Evolutionary conservation across 35 echinoderm and acorn worm species (phyloP).

Genomic region (Hemicentrotus pulcherrimus): DNA sequence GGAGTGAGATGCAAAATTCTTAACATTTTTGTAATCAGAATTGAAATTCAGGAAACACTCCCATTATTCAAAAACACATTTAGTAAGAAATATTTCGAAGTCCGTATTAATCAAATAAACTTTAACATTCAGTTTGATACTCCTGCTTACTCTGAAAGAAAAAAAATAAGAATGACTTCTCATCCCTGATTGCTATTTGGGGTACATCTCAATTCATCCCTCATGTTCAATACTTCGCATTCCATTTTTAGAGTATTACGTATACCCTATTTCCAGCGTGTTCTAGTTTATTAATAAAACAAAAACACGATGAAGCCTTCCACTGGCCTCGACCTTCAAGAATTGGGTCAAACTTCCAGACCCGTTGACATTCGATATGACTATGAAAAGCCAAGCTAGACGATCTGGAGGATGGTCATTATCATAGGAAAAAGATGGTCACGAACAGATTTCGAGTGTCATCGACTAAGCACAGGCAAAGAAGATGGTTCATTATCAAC

Average conservation of each 20-base stretch:
- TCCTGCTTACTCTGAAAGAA: no score
- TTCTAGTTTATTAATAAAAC: neutral
- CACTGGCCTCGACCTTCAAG: neutral
- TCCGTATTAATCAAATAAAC: no score
- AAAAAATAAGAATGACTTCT: no score
- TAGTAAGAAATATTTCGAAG: no score
- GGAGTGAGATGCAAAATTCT: no score
- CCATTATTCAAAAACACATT: no score
- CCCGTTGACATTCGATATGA: neutral
- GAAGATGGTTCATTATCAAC: no score
- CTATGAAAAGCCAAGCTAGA: neutral
- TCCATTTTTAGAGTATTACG: neutral
- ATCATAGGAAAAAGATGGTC: neutral
- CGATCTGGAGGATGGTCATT: neutral
- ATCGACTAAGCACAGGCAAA: no score
- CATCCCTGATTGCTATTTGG: neutral
- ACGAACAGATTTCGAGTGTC: neutral
- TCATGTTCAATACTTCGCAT: neutral
- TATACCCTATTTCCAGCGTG: neutral
- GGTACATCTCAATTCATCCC: neutral
- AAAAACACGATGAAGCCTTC: neutral
- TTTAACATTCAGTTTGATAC: no score
- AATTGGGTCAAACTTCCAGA: conserved; percentile 7
- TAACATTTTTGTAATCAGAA: no score
- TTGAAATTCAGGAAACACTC: no score